phyloP scores from a whole-genome alignment of 1,140 invertebrate genomes.

The Marisa cornuarietis region DNA sequence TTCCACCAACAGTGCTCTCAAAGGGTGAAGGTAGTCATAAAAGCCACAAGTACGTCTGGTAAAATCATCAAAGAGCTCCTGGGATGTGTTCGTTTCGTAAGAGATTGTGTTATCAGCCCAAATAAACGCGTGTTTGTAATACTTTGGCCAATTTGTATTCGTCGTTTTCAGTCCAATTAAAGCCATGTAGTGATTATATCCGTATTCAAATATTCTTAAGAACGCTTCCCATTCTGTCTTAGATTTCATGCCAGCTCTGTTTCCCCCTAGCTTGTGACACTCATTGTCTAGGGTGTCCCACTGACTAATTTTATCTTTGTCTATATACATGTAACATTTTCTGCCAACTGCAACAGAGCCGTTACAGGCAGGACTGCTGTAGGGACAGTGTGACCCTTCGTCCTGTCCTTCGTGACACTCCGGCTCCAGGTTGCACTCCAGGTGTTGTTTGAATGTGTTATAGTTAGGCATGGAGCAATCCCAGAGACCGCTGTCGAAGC shows the following conservation, averaged over 20 bases:
- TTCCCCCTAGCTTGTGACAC: background rate
- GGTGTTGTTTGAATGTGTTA: slow-evolving; percentile 7
- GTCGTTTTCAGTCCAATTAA: background rate
- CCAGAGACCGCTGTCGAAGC: background rate
- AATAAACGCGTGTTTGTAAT: slow-evolving; percentile 4
- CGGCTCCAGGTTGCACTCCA: slow-evolving; percentile 4
- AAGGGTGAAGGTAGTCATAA: background rate
- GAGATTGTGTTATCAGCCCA: slow-evolving; percentile 8
- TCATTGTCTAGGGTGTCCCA: background rate
- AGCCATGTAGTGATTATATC: background rate
- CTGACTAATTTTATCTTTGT: background rate
- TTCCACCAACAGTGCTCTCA: background rate
- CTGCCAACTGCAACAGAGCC: background rate
- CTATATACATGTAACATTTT: background rate
- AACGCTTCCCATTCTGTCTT: background rate
- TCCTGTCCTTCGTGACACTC: slow-evolving; percentile 14
- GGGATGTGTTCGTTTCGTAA: background rate
- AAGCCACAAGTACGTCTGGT: background rate
- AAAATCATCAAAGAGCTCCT: background rate
- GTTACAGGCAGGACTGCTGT: slow-evolving; percentile 5
- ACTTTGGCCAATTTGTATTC: background rate
- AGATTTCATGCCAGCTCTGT: slow-evolving; percentile 6
- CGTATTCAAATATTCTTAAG: background rate
- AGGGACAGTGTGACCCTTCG: slow-evolving; percentile 10
- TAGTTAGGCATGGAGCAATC: slow-evolving; percentile 13